A percentile compares a stretch with the other conserved stretches of the same genome.
phyloP scores from a whole-genome alignment of 2,113 vertebrate species.

The Euleptes europaea region DNA sequence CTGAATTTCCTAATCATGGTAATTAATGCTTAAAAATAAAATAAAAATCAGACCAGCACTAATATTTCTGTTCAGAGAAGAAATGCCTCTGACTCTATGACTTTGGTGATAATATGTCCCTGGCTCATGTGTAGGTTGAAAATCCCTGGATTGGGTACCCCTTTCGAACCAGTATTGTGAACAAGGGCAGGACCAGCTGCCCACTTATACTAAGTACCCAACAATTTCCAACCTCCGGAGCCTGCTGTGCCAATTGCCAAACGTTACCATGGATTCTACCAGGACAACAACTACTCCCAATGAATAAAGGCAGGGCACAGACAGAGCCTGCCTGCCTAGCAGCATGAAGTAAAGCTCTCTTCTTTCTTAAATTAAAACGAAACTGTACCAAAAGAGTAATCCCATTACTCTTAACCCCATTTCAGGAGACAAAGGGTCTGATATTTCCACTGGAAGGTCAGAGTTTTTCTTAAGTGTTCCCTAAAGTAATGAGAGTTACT shows the following conservation, averaged over 20 bases:
- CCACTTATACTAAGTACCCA: background rate
- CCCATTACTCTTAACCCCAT: background rate
- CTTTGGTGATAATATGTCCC: background rate
- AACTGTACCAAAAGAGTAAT: conserved; percentile 20
- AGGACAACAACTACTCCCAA: background rate
- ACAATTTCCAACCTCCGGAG: background rate
- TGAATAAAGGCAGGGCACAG: background rate
- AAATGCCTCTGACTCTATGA: background rate
- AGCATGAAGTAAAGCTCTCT: conserved; percentile 33
- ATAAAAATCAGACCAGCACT: background rate
- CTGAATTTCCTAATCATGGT: conserved; percentile 9
- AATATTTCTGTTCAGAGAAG: background rate
- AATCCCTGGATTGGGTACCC: background rate
- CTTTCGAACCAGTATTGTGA: background rate
- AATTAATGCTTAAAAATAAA: background rate
- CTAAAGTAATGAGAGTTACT: background rate
- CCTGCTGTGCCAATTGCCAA: background rate
- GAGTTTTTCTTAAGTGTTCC: background rate
- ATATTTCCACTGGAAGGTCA: background rate
- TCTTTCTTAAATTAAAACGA: conserved; percentile 30
- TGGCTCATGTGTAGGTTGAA: background rate
- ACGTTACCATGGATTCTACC: background rate
- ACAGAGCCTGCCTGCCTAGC: background rate
- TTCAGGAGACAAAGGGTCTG: fast-evolving
- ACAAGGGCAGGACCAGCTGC: conserved; percentile 7